These are phyloP conservation scores for Mus minutoides DNA, from an alignment of 2,797 vertebrate species.

Conservation along the genomic window DNA sequence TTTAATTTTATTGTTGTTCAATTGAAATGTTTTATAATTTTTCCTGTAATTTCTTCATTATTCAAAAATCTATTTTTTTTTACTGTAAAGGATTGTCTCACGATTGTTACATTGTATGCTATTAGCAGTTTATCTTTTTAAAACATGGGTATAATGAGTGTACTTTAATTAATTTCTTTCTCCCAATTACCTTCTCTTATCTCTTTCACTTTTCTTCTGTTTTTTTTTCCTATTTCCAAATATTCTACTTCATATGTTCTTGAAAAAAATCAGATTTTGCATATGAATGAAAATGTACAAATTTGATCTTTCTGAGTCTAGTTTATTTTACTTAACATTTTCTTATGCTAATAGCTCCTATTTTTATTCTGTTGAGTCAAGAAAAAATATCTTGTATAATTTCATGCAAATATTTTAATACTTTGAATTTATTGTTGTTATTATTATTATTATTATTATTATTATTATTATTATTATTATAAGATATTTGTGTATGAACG, in stretches of 20 bases:
- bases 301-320: neutral
- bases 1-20: neutral
- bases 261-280: neutral
- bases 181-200: neutral
- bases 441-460: neutral
- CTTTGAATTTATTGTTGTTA: neutral
- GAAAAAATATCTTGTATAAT: neutral
- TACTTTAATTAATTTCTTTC: neutral
- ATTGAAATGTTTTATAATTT: neutral
- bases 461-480: neutral
- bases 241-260: neutral
- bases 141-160: neutral
- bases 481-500: neutral
- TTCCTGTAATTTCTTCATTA: neutral
- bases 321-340: neutral
- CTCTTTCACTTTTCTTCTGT: neutral
- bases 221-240: neutral
- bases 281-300: neutral
- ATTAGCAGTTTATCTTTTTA: neutral
- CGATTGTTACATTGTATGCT: neutral
- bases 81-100: neutral
- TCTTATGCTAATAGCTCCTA: neutral
- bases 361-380: neutral
- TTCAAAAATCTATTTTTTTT: neutral
- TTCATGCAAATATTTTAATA: neutral